A percentile compares a stretch with the other conserved stretches of the same genome.
These are phyloP conservation scores for Platanista minor DNA, from an alignment of 2,113 vertebrate genomes.

Conservation along the genomic window DNA sequence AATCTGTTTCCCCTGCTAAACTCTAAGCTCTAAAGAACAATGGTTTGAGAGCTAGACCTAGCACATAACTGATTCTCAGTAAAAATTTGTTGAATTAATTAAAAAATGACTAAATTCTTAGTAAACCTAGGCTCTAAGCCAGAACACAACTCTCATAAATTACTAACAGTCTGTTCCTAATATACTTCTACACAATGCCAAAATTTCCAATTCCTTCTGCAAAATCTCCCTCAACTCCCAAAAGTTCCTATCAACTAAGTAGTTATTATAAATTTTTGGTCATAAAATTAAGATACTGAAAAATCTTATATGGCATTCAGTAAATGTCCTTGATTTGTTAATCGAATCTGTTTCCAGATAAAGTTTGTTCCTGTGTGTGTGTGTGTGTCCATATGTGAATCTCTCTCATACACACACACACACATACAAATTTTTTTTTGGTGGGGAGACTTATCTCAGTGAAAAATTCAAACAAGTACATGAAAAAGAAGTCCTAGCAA, in stretches of 20 bases:
- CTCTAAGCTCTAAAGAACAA: neutral
- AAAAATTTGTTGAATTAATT: neutral
- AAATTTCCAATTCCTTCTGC: neutral
- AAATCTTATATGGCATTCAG: neutral
- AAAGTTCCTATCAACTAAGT: neutral
- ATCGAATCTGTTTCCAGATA: neutral
- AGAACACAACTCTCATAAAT: neutral
- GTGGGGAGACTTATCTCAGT: neutral
- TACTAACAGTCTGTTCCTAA: neutral
- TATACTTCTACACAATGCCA: neutral
- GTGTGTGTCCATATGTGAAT: neutral
- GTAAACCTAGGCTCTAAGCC: neutral
- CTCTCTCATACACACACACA: neutral
- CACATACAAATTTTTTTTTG: neutral
- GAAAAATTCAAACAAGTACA: neutral
- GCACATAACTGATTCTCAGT: neutral
- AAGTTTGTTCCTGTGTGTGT: neutral
- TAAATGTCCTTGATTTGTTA: neutral
- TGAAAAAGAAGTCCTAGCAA: neutral
- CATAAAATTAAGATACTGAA: neutral
- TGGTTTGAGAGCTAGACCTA: neutral
- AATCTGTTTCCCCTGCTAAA: neutral
- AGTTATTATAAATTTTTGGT: neutral
- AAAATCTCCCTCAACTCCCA: conserved; percentile 8
- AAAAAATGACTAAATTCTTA: neutral